Conservation (phyloP, 2,888 invertebrate genomes). For the Nemotelus nigrinus region DNA sequence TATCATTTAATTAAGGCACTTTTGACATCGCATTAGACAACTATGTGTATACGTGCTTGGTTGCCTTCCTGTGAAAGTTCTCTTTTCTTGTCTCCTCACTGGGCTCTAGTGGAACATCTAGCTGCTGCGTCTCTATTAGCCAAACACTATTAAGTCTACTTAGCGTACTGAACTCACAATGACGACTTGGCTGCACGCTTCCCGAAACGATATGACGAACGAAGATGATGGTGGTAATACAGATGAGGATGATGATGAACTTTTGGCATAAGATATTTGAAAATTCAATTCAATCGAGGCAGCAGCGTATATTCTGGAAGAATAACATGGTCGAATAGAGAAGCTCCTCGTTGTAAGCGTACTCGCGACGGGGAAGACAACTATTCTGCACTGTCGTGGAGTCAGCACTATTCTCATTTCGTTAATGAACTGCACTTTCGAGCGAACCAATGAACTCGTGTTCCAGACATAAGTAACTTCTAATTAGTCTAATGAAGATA, state of each 20-base stretch:
- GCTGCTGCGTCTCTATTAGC: conserved; percentile 27
- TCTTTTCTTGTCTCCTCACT: neutral
- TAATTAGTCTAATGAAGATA: conserved; percentile 40
- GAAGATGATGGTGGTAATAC: neutral
- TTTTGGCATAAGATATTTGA: conserved; percentile 39
- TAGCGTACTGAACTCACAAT: conserved; percentile 2
- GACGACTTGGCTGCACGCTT: neutral
- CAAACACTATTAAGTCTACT: conserved; percentile 34
- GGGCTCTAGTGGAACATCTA: conserved; percentile 6
- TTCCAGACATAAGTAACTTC: conserved; percentile 4
- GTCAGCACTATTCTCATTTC: too few species aligned
- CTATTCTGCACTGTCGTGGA: too few species aligned
- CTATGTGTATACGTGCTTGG: neutral
- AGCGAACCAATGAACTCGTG: too few species aligned
- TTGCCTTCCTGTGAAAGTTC: neutral
- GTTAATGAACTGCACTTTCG: too few species aligned
- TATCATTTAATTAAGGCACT: conserved; percentile 37
- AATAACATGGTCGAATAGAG: neutral
- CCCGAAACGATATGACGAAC: neutral
- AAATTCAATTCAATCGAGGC: conserved; percentile 14
- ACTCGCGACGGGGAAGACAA: too few species aligned
- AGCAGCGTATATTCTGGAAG: neutral
- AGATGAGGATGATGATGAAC: conserved; percentile 22
- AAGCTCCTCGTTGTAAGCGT: neutral
- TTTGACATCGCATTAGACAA: conserved; percentile 33